These are phyloP conservation scores for Taxidea taxus DNA, from an alignment of 2,113 vertebrate species.

Conservation along the genomic window DNA sequence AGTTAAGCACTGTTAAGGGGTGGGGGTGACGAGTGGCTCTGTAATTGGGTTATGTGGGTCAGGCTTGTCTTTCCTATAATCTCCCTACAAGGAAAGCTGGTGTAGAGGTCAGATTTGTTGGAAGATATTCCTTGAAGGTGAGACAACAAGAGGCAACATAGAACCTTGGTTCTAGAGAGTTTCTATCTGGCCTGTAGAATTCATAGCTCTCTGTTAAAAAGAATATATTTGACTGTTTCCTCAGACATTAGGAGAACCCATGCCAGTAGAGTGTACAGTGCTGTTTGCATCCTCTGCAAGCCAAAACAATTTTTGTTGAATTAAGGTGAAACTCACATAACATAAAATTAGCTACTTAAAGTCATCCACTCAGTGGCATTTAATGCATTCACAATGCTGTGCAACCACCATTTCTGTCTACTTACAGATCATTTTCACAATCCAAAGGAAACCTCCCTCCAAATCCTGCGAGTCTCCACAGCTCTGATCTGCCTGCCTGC, in stretches of 20 bases:
- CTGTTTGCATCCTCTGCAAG: background rate
- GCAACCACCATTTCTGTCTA: background rate
- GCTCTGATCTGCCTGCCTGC: background rate
- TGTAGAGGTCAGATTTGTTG: background rate
- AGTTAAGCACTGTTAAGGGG: conserved; percentile 13
- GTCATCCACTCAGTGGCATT: background rate
- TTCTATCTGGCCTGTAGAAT: background rate
- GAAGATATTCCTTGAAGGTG: background rate
- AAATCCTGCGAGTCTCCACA: background rate
- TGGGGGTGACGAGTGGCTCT: fast-evolving
- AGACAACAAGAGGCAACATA: background rate
- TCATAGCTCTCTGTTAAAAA: background rate
- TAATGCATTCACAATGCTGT: background rate
- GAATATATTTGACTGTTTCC: background rate
- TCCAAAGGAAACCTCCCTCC: background rate
- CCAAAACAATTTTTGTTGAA: background rate
- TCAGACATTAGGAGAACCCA: background rate
- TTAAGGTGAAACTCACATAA: background rate
- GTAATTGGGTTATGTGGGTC: fast-evolving
- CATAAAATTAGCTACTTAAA: background rate
- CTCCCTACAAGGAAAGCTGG: background rate
- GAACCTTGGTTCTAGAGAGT: background rate
- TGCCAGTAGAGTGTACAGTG: background rate
- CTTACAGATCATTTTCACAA: background rate
- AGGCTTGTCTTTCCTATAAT: background rate